These are phyloP conservation scores for Torymus tubicola DNA, from an alignment of 2,888 invertebrate species.

Conservation along the genomic window DNA sequence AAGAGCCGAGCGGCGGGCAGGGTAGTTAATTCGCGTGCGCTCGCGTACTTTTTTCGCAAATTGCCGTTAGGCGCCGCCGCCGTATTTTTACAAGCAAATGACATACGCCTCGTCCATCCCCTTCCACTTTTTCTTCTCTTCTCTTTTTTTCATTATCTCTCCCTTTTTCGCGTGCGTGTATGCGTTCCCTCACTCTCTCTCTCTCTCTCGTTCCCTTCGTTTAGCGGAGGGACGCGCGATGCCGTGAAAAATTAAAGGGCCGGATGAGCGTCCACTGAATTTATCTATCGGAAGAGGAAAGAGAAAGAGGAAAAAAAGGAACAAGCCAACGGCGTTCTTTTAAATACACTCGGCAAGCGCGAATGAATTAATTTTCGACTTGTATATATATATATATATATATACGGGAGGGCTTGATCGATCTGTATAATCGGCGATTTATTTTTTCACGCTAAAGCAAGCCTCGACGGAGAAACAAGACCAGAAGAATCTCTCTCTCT, in stretches of 20 bases:
- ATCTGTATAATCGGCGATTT: constrained; percentile 1
- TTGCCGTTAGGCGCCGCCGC: constrained; percentile 65
- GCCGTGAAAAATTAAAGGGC: constrained; percentile 42
- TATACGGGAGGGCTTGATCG: too few relatives aligned
- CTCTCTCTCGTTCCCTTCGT: constrained; percentile 6
- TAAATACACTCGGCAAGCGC: constrained; percentile 15
- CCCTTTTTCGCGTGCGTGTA: constrained; percentile 9
- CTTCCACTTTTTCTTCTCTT: too few relatives aligned
- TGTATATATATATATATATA: too few relatives aligned
- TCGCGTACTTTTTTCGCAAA: constrained; percentile 63
- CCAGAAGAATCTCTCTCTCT: constrained; percentile 33
- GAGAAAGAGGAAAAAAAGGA: constrained; percentile 17
- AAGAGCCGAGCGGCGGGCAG: constrained; percentile 50
- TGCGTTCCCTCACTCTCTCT: too few relatives aligned
- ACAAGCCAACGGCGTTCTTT: constrained; percentile 14
- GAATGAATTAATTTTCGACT: constrained; percentile 31
- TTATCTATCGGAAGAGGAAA: constrained; percentile 38
- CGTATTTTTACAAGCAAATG: constrained; percentile 73
- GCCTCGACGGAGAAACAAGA: neutral
- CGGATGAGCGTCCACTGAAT: constrained; percentile 24
- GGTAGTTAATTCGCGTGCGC: constrained; percentile 67
- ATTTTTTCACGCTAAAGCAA: neutral
- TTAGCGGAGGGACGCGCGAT: constrained; percentile 35
- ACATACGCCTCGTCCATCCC: constrained; percentile 59
- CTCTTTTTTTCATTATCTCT: constrained; percentile 10